Base-by-base conservation (phyloP, 2,888 invertebrate species). In the Platycheirus albimanus region DNA sequence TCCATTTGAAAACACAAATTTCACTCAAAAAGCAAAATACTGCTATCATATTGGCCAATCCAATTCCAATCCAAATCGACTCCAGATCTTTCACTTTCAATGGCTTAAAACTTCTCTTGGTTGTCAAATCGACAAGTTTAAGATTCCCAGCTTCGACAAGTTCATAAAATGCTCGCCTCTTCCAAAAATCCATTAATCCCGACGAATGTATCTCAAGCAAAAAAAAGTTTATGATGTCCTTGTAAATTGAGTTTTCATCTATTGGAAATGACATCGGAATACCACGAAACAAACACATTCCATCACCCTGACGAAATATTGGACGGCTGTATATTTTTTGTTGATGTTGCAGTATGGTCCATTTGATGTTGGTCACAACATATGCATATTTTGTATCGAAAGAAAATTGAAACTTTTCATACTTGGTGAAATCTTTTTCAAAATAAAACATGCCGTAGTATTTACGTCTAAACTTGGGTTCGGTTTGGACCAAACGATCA, bases 231-330 rank as follows among this genome's bases (percentile, higher is more conserved):
- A 89, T 20, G 0, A 85, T 76, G 3, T 61, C 61, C 2, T 61
- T 61, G n/a, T 30, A 61, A n/a, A 61, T 61, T 61, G 61, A 61
- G 6, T 61, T 89, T 49, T 88, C 87, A 0, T 88, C 85, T 0
- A 89, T 45, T 0, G 89, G 89, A 78, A 89, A 88, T 2, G 85
- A 76, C 8, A 88, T 72, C 0, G 88, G 89, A 4, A 88, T 33
- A 58, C 87, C 88, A 17, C 85, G 78, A 15, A 80, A 86, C 24
- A 89, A 85, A 13, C 89, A 89, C 5, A 89, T 85, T 36, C 87
- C 87, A 0, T 85, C 36, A 0, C 86, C 85, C 69, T 83, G 52
- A 0, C 86, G 87, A 61, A 89, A 89, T 0, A 89, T 17, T 0
- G 87, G 88, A 0, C 74, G 80, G 1, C 85, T 86, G 8, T 88